Base-by-base conservation (phyloP, 2,888 invertebrate genomes). In the Agonopterix alstromeriana region DNA sequence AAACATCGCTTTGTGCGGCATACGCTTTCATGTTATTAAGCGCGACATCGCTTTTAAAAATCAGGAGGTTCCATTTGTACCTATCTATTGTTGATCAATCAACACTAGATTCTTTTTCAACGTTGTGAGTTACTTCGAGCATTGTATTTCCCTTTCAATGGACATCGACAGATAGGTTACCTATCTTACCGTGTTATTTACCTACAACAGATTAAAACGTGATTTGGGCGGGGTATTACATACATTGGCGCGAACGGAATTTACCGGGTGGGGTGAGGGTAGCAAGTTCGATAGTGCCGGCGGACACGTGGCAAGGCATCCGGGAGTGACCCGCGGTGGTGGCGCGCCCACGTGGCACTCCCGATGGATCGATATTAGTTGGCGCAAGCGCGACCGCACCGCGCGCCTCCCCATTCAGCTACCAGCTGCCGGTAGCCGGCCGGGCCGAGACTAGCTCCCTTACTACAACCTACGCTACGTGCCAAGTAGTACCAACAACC, bases 281-380 rank as follows among this genome's bases (percentile, higher is more conserved):
- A 45, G 41, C 43, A 48, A 45, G 42, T 48, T 48, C 45, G 48
- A 50, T 40, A 45, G 48, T 52, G 51, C 51, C 27, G 27, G 27
- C n/a, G n/a, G 47, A 36, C 45, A 46, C 45, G 50, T 47, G 47
- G 46, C 41, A 17, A 10, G 36, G 9, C 50, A 35, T 8, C 41
- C 14, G 12, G 14, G 38, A 10, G n/a, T 42, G 40, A 27, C 10
- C 40, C 35, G 8, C 27, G 10, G n/a, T 17, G 45, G 41, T 27
- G 45, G 40, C 45, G 44, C 51, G 45, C 49, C 51, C 53, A 55
- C 52, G 52, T 51, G 52, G 48, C 48, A 11, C 17, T 11, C 47
- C 45, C 51, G 48, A 49, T 53, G 46, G 45, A 42, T 54, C 49
- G 48, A 48, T 48, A 48, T 27, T 27, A 14, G 11, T 17, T 35